phyloP scores from a whole-genome alignment of 2,888 invertebrate species.

The Drosophila mimica region DNA sequence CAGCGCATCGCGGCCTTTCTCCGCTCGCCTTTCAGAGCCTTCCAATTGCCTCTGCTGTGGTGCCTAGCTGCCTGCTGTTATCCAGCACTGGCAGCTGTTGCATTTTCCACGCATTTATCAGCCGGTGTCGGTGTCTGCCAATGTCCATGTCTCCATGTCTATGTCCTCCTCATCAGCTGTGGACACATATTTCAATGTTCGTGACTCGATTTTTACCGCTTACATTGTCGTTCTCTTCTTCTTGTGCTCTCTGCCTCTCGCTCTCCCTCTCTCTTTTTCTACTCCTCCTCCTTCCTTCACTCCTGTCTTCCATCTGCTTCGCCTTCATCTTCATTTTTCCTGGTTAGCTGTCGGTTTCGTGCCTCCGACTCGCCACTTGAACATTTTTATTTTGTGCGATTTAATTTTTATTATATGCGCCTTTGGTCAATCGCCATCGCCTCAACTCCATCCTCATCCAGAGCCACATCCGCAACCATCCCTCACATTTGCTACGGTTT shows the following conservation, averaged over 20 bases:
- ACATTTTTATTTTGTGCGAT: constrained; percentile 77
- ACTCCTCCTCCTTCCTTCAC: constrained; percentile 7
- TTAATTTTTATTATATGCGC: constrained; percentile 78
- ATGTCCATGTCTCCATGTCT: constrained; percentile 54
- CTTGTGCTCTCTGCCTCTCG: neutral
- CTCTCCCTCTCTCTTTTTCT: constrained; percentile 15
- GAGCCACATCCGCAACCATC: constrained; percentile 26
- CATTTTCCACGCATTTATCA: constrained; percentile 82
- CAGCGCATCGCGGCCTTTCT: constrained; percentile 59
- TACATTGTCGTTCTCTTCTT: constrained; percentile 46
- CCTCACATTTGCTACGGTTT: constrained; percentile 69
- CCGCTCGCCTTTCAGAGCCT: constrained; percentile 29
- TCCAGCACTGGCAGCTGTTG: constrained; percentile 79
- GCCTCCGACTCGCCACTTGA: constrained; percentile 53
- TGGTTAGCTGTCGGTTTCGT: constrained; percentile 41
- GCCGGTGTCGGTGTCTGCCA: constrained; percentile 66
- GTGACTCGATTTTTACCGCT: constrained; percentile 73
- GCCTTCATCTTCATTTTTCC: constrained; percentile 26
- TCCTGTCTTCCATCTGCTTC: constrained; percentile 6
- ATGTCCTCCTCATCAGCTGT: constrained; percentile 72
- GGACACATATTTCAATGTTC: constrained; percentile 79
- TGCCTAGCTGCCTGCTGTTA: constrained; percentile 58
- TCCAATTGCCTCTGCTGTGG: constrained; percentile 12
- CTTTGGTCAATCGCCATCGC: constrained; percentile 69
- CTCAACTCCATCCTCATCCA: constrained; percentile 2